Evolutionary conservation across 53 echinoderm and acorn worm genomes (phyloP).

Genomic region (Antedon mediterranea): DNA sequence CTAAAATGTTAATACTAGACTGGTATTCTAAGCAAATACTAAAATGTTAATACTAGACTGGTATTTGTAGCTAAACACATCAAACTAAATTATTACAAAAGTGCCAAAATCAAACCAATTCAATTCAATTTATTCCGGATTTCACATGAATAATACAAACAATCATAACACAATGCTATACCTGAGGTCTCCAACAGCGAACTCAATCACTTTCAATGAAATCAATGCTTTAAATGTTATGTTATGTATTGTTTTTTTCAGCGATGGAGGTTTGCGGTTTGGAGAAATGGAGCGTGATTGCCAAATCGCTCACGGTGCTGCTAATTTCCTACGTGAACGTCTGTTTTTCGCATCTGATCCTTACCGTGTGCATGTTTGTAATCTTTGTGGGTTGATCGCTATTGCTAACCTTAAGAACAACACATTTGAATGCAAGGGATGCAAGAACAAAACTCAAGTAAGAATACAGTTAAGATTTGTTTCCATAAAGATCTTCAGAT

Average conservation of each 20-base stretch:
- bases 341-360: constrained; percentile 94
- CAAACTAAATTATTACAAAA: no score
- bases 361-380: constrained; percentile 86
- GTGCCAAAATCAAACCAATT: no score
- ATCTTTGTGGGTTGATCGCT: constrained; percentile 87
- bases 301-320: constrained; percentile 92
- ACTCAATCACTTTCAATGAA: background rate
- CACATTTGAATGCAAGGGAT: constrained; percentile 95
- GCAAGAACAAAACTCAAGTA: constrained; percentile 96
- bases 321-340: constrained; percentile 91
- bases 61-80: no score
- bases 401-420: constrained; percentile 92
- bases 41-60: no score
- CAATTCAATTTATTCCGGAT: no score
- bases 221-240: no score
- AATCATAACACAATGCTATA: background rate
- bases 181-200: no score
- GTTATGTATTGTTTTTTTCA: constrained; percentile 11
- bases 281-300: constrained; percentile 99
- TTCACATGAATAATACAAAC: background rate
- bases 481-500: no score
- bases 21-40: no score
- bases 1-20: no score
- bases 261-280: constrained; percentile 95
- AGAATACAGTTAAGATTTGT: no score